Evolutionary conservation across 1,140 invertebrate genomes (phyloP).

Genomic region (Trinorchestia longiramus): DNA sequence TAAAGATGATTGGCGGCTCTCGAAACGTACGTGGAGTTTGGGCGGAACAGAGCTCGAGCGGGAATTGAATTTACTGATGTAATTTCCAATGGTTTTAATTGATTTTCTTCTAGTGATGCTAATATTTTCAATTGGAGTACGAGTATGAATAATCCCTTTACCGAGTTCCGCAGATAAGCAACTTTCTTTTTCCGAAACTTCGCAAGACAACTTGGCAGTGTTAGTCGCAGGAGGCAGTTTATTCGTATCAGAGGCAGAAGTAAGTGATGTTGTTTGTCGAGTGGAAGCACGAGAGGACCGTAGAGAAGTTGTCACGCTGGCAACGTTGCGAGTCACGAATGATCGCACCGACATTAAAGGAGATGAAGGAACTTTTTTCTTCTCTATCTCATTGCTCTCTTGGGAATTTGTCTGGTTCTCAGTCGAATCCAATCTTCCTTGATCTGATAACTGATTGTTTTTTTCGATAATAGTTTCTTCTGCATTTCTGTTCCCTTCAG

Average conservation of each 20-base stretch:
- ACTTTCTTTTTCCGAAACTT: not conserved
- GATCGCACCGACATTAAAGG: slow-evolving; percentile 47
- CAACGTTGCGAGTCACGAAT: slow-evolving; percentile 28
- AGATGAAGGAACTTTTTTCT: slow-evolving; percentile 29
- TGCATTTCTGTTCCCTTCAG: not conserved
- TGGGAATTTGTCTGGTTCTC: not conserved
- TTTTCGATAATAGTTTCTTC: not conserved
- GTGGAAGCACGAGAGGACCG: not conserved
- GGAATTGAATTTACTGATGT: slow-evolving; percentile 29
- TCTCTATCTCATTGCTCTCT: not conserved
- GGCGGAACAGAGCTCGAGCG: slow-evolving; percentile 16
- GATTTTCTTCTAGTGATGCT: slow-evolving; percentile 33
- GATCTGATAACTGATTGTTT: not conserved
- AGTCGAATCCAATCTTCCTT: not conserved
- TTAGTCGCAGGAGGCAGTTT: not conserved
- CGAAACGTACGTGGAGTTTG: not conserved
- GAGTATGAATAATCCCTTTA: not conserved
- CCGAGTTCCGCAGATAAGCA: not conserved
- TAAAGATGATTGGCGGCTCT: slow-evolving; percentile 10
- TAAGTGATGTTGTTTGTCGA: not conserved
- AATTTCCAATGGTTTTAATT: slow-evolving; percentile 8
- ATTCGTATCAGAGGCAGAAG: not conserved
- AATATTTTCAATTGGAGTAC: slow-evolving; percentile 9
- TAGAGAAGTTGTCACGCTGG: slow-evolving; percentile 12
- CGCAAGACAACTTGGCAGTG: not conserved